Conservation (phyloP, 2,888 invertebrate genomes). For the Aspidiotus rigidus region DNA sequence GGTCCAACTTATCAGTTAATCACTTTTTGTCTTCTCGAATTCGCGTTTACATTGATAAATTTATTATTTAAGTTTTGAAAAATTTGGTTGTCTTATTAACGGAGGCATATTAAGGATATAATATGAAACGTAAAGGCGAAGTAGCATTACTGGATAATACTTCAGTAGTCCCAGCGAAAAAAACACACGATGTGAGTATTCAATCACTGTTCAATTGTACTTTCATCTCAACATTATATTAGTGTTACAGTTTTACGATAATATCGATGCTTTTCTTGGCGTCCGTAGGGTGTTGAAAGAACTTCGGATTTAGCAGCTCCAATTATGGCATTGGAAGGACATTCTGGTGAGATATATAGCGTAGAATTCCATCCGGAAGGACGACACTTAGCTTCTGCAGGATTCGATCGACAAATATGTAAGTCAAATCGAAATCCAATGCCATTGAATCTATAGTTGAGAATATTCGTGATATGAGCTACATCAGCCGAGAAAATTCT, state of each 20-base stretch:
- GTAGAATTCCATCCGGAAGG: constrained; percentile 95
- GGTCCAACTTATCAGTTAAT: too few species aligned
- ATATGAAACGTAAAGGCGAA: constrained; percentile 34
- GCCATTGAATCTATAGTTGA: too few species aligned
- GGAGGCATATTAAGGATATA: neutral
- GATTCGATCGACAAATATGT: constrained; percentile 93
- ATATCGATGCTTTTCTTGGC: neutral
- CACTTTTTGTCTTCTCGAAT: too few species aligned
- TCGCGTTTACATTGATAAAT: too few species aligned
- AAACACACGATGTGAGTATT: constrained; percentile 30
- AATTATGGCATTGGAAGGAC: constrained; percentile 92
- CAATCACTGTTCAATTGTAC: neutral
- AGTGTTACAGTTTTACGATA: neutral
- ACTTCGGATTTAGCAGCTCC: constrained; percentile 84
- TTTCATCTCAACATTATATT: neutral
- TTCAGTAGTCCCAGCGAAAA: constrained; percentile 19
- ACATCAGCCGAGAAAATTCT: neutral
- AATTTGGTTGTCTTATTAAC: too few species aligned
- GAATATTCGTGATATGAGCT: neutral
- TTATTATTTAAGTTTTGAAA: too few species aligned
- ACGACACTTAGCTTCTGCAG: constrained; percentile 83
- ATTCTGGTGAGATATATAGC: constrained; percentile 91
- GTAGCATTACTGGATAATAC: constrained; percentile 32
- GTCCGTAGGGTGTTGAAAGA: constrained; percentile 42
- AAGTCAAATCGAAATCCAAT: constrained; percentile 36